Evolutionary conservation across 2,113 vertebrate genomes (phyloP), one percentile per base, ranked within the genome.

Genomic region (Tichodroma muraria): DNA sequence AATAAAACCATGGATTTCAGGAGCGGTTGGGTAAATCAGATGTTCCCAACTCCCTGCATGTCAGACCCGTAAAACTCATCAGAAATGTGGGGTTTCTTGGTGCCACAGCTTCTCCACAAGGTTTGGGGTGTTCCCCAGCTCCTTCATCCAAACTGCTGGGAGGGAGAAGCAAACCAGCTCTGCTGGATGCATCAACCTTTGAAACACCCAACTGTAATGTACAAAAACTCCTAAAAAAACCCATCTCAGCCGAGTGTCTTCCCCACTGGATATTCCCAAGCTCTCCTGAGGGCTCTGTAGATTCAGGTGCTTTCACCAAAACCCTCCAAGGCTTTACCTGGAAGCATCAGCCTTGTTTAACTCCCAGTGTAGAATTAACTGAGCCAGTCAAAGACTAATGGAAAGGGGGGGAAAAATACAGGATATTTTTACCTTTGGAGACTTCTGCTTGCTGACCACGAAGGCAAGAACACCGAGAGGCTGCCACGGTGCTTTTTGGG

Each of bases 401-500:
- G 54, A 42, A 65, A 80, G 3, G 6, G 33, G 33, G 61, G 49
- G 14, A 52, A 61, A 65, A 72, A 61, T 1, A 1, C 38, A 40
- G 38, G 81, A 40, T 13, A 75, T 18, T 83, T 93, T 86, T 95
- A 93, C 94, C 95, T 94, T 93, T 88, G 90, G 76, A 94, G 93
- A 35, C 68, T 94, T 83, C 85, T 86, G 82, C 11, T 28, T 44
- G 88, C 82, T 91, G 82, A 80, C 95, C 70, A 31, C 1, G 24
- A 87, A 88, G 91, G 68, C 70, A 84, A 9, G 61, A 69, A 56
- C 66, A 72, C 49, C 8, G 85, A 27, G 30, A 64, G 25, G 92
- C 24, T 94, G 75, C 76, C 94, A 92, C 57, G 91, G 95, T 80
- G 90, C 90, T 96, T 95, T 83, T 90, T 84, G 90, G 88, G 89